Base-by-base conservation (phyloP, 2,113 vertebrate genomes). In the Hemiscyllium ocellatum region DNA sequence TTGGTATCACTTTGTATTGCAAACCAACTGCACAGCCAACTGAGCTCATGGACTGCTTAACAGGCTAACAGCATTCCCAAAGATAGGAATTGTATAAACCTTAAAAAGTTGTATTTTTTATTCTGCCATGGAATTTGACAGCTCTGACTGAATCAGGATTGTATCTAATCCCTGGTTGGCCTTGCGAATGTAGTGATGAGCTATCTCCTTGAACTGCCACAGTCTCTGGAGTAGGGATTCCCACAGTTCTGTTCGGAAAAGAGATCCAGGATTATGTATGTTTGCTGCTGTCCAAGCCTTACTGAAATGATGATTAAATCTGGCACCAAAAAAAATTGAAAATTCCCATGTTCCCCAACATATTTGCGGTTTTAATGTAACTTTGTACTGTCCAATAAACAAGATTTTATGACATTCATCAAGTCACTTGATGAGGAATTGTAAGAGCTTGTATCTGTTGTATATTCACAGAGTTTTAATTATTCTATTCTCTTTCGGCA, bases 401-500 rank as follows among this genome's bases (percentile, higher is more conserved):
- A 17, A 50, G 20, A 90, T 90, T n/a, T 90, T 90, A 19, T 61
- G 61, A 65, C 15, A 33, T 15, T 19, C n/a, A 37, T 85, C 83
- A 85, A 72, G 8, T 13, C 7, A 7, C 17, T 15, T 6, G 52
- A 12, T 56, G 13, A 87, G 42, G 2, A 52, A 24, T 87, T 87
- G 47, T 87, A 26, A 17, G 33, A 78, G 0, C 2, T 47, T 20
- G 42, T 47, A 22, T 17, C 61, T 17, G 29, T 61, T 56, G 3
- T 33, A 93, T 37, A 24, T 72, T 56, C 61, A n/a, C 68, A 5
- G 47, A 95, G 90, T 0, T 0, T 37, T 95, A 10, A 72, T 76
- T 76, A 29, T 76, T 95, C 72, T 76, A 80, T 2, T 95, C n/a
- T 61, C 89, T n/a, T 66, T 42, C 29, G 0, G 0, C 97, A 99